Conservation (phyloP, 2,888 invertebrate species). For the Hemicrepidius hirtus region DNA sequence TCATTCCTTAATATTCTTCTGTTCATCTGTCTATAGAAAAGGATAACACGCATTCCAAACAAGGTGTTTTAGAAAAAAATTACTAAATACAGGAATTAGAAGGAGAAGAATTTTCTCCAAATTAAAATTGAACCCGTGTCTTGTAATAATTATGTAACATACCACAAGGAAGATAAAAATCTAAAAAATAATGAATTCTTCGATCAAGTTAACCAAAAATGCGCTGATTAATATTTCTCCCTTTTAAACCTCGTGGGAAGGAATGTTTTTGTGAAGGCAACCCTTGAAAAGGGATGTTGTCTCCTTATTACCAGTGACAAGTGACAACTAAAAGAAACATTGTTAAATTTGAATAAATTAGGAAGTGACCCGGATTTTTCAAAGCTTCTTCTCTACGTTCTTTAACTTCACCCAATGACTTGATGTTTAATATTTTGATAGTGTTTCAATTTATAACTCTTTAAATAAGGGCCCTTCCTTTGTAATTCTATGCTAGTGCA, state of each 20-base stretch:
- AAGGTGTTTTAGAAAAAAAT: no score
- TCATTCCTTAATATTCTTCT: no score
- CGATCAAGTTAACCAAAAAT: constrained; percentile 4
- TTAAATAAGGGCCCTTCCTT: constrained; percentile 1
- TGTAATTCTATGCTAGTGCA: constrained; percentile 28
- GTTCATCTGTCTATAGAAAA: no score
- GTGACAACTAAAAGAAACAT: constrained; percentile 15
- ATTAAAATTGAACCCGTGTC: no score
- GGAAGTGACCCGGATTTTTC: constrained; percentile 6
- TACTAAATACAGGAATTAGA: no score
- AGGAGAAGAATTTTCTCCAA: no score
- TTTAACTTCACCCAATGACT: neutral
- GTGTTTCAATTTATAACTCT: neutral
- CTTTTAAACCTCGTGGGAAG: constrained; percentile 16
- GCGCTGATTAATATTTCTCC: constrained; percentile 19
- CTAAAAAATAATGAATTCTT: constrained; percentile 13
- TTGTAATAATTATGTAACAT: no score
- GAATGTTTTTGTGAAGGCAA: constrained; percentile 10
- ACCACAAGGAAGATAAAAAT: neutral
- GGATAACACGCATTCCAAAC: no score
- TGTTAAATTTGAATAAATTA: constrained; percentile 23
- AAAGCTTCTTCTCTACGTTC: neutral
- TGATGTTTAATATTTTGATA: constrained; percentile 8
- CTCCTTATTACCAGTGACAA: constrained; percentile 26
- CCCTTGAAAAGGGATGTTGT: constrained; percentile 21